Evolutionary conservation across 2,113 vertebrate genomes (phyloP), one percentile per base, ranked within the genome.

Genomic region (Octodon degus): DNA sequence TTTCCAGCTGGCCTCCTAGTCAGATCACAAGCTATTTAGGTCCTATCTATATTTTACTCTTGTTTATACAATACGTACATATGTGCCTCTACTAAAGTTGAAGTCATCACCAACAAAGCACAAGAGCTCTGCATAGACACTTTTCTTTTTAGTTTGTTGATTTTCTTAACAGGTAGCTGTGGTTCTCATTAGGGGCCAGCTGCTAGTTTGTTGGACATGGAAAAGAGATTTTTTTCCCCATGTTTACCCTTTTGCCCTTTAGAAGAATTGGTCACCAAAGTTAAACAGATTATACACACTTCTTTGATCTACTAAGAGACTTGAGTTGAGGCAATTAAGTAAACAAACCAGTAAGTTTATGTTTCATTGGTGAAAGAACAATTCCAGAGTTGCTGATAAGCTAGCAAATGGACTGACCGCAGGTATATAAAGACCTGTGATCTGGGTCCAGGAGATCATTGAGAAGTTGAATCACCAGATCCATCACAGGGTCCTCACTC

Each of bases 221-320:
- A 79, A 89, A 90, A 92, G 89, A 74, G 37, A 74, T 34, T 65
- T 70, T 70, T 2, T 20, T 30, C 58, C 93, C 95, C 50, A 58
- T 8, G 20, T 63, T 79, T 76, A 89, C 74, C 13, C 85, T 70
- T 91, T 63, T 58, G 74, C 67, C 55, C 86, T 91, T 86, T 72
- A 53, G 60, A 74, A 72, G 37, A 86, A 89, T 27, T 58, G 37
- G 70, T 67, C 63, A 89, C 68, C 92, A 72, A 60, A 81, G 90
- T 60, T 47, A 81, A 88, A 87, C 89, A 90, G 60, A 92, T 82
- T 67, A 77, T 34, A 74, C 22, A n/a, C 47, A 53, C 70, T 20
- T 65, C 86, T 93, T 91, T 93, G 96, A 94, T 89, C 55, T 95
- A n/a, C n/a, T 67, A 67, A 89, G 89, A 86, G 91, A 60, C 47